Evolutionary conservation across 2,113 vertebrate species (phyloP).

Genomic region (Pleuronectes platessa): DNA sequence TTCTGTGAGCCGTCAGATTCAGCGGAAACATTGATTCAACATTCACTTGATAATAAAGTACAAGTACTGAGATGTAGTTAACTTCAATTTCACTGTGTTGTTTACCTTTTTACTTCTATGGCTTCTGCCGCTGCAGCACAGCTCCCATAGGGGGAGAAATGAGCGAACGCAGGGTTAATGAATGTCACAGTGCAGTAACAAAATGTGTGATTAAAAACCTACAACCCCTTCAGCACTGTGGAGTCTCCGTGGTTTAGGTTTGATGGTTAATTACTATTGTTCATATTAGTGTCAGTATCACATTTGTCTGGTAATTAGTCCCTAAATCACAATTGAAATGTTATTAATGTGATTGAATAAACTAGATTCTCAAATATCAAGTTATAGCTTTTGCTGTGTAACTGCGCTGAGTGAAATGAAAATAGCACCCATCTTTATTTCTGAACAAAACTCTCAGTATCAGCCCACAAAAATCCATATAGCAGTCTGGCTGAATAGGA

Average conservation of each 20-base stretch:
- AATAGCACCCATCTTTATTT: too few relatives aligned
- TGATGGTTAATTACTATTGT: neutral
- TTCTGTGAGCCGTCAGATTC: too few relatives aligned
- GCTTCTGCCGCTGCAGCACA: neutral
- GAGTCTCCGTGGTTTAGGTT: neutral
- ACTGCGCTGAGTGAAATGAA: too few relatives aligned
- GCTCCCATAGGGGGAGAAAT: neutral
- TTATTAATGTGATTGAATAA: neutral
- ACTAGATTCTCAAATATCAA: neutral
- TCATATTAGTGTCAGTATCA: neutral
- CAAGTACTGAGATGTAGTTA: neutral
- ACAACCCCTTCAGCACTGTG: neutral
- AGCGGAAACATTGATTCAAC: too few relatives aligned
- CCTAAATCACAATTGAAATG: neutral
- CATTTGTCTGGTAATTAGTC: neutral
- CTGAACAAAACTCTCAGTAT: too few relatives aligned
- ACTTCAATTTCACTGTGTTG: neutral
- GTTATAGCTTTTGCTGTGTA: neutral
- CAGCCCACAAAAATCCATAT: too few relatives aligned
- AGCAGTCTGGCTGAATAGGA: too few relatives aligned
- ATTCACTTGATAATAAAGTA: neutral
- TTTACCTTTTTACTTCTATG: neutral
- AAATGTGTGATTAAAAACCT: neutral
- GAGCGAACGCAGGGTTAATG: conserved; percentile 6
- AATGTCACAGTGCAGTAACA: neutral